A percentile compares a stretch with the other conserved stretches of the same genome.
phyloP scores from a whole-genome alignment of 1,140 invertebrate species.

The Cyclina sinensis region DNA sequence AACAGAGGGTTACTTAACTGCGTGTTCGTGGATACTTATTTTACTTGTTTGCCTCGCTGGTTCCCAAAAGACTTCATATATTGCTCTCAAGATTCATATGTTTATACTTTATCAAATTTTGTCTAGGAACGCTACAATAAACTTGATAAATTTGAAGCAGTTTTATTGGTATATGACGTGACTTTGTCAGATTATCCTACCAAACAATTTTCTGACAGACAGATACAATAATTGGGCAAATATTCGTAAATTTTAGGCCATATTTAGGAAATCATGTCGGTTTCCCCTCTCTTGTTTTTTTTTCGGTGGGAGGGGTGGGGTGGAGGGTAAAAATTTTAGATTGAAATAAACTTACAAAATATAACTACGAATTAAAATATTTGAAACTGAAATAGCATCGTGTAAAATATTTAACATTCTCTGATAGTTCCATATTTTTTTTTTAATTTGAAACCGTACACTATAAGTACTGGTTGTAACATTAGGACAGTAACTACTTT shows the following conservation, averaged over 20 bases:
- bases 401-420: no score
- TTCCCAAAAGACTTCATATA: not conserved
- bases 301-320: no score
- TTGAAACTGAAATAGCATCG: no score
- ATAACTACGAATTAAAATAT: no score
- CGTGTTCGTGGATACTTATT: not conserved
- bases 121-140: not conserved
- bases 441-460: no score
- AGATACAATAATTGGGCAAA: conserved; percentile 17
- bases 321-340: no score
- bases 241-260: not conserved
- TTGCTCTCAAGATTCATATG: conserved; percentile 18
- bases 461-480: no score
- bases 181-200: not conserved
- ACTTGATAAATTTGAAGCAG: conserved; percentile 9
- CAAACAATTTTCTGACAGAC: not conserved
- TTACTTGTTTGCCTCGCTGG: not conserved
- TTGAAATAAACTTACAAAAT: no score
- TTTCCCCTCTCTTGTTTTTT: no score
- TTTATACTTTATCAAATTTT: conserved; percentile 2
- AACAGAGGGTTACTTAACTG: no score
- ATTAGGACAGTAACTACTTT: no score
- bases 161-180: conserved; percentile 8
- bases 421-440: no score
- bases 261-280: not conserved